A percentile compares a stretch with the other conserved stretches of the same genome.
Evolutionary conservation across 2,113 vertebrate genomes (phyloP).

Genomic region (Rana temporaria): DNA sequence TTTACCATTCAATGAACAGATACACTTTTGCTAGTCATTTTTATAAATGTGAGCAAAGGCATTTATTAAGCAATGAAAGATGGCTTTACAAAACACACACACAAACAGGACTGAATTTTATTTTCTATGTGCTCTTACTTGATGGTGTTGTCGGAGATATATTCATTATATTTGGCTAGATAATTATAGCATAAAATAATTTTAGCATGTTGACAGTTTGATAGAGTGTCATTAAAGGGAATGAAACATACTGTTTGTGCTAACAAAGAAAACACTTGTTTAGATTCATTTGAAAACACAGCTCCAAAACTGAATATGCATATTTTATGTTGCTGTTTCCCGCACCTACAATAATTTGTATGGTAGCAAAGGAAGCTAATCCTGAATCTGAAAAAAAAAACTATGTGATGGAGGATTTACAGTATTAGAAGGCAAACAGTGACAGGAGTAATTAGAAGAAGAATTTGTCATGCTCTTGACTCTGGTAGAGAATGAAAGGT

Average conservation of each 20-base stretch:
- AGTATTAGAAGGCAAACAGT: constrained; percentile 89
- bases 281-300: constrained; percentile 30
- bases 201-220: background rate
- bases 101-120: too few relatives aligned
- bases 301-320: constrained; percentile 45
- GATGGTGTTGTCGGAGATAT: background rate
- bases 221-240: constrained; percentile 8
- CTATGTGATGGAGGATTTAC: constrained; percentile 87
- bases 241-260: background rate
- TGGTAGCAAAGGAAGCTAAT: constrained; percentile 79
- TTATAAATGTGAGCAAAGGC: too few relatives aligned
- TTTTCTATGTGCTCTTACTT: too few relatives aligned
- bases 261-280: constrained; percentile 38
- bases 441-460: constrained; percentile 90
- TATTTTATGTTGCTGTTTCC: constrained; percentile 59
- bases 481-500: constrained; percentile 81
- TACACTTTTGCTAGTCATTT: too few relatives aligned
- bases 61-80: too few relatives aligned
- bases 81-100: too few relatives aligned
- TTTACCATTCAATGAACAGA: too few relatives aligned
- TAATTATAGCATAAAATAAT: constrained; percentile 7
- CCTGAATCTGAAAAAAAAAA: constrained; percentile 77
- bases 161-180: background rate
- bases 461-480: constrained; percentile 91
- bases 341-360: constrained; percentile 71